A percentile compares a stretch with the other conserved stretches of the same genome.
Conservation (phyloP, 2,888 invertebrate genomes). For the Pimpla rufipes region DNA sequence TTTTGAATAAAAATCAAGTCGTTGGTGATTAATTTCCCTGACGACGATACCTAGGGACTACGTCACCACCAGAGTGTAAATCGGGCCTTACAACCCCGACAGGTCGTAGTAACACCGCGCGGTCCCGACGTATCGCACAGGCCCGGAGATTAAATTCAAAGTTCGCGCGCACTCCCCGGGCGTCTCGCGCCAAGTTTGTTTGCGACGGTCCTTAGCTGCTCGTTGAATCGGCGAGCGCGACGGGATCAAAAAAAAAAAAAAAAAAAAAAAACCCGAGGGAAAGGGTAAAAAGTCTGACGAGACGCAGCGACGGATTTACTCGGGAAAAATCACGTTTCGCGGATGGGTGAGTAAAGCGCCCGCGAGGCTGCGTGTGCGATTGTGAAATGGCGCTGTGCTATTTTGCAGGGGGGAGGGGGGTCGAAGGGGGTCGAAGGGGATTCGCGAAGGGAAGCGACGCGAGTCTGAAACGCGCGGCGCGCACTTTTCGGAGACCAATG, state of each 20-base stretch:
- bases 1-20: no score
- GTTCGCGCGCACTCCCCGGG: conserved; percentile 32
- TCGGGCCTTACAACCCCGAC: no score
- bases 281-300: conserved; percentile 17
- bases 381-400: conserved; percentile 30
- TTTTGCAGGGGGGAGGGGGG: not conserved
- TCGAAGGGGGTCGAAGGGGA: not conserved
- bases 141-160: conserved; percentile 45
- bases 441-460: conserved; percentile 28
- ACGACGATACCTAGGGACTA: no score
- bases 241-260: no score
- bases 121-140: not conserved
- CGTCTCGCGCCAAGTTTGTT: conserved; percentile 30
- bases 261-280: conserved; percentile 12
- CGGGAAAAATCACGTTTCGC: conserved; percentile 64
- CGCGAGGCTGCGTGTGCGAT: conserved; percentile 40
- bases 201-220: conserved; percentile 35
- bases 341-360: conserved; percentile 62
- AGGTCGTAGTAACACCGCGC: no score
- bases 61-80: no score
- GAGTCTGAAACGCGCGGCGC: conserved; percentile 54
- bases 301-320: conserved; percentile 61
- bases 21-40: no score
- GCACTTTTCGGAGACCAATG: conserved; percentile 64
- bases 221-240: no score